Evolutionary conservation across 2,113 vertebrate genomes (phyloP), one percentile per base, ranked within the genome.

Genomic region (Rhizomys pruinosus): DNA sequence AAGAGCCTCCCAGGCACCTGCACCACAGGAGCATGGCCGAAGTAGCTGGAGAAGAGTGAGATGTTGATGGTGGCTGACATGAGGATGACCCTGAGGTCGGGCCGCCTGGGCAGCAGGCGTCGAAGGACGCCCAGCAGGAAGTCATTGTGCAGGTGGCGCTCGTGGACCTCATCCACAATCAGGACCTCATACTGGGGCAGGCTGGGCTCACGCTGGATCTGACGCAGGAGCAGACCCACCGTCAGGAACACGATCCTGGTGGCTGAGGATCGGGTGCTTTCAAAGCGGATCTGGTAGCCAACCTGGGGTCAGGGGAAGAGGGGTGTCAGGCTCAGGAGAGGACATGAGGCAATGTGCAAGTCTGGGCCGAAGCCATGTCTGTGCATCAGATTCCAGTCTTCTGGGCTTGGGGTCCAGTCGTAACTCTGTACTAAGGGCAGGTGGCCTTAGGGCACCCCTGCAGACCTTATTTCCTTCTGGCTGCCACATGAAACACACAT

Each of bases 51-150:
- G 84, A 99, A 99, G 23, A 99, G 99, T 8, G 96, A 97, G 95
- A 99, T 99, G 97, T 99, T 99, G 98, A 99, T 99, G 96, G 99
- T 99, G 92, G 99, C 99, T 0, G 99, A 99, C 99, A 99, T 99
- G 91, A 99, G 98, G 81, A 99, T 91, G 90, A 99, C 97, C 64
- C 98, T 98, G n/a, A 99, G 97, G 97, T 99, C 98, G 0, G 98
- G 97, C 0, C 99, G 97, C 0, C 37, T 0, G 1, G 97, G 93
- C 47, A 99, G 97, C 23, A 99, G 98, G 0, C 98, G 92, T 0
- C 98, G 98, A 16, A 99, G 97, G 44, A 99, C 98, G 0, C 99
- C 99, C 22, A 99, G 97, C 3, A 99, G 98, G 95, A 99, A 99
- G 94, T 99, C 99, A 0, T 98, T 98, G 95, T 99, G 99, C 7